These are phyloP conservation scores for Macrophya annulata DNA, from an alignment of 2,888 invertebrate species.

Conservation along the genomic window DNA sequence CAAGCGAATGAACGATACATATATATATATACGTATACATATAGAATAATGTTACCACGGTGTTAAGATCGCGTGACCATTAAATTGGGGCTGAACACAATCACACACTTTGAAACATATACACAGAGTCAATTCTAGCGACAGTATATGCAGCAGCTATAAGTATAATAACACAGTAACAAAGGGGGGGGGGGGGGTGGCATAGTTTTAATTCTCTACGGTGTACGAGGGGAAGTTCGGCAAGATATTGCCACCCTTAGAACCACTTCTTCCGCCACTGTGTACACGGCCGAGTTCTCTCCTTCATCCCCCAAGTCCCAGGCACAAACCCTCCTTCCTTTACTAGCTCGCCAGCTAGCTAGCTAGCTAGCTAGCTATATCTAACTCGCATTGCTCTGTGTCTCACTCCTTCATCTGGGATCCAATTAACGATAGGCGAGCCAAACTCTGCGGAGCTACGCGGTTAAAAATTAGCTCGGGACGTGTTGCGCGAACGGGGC, in stretches of 20 bases:
- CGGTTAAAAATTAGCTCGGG: constrained; percentile 73
- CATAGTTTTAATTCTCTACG: constrained; percentile 51
- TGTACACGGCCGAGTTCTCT: constrained; percentile 4
- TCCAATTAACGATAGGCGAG: constrained; percentile 75
- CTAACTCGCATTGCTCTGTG: background rate
- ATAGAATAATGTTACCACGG: background rate
- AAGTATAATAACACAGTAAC: background rate
- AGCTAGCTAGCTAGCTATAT: background rate
- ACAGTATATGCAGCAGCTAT: constrained; percentile 12
- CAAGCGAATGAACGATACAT: no score
- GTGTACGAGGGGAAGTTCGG: background rate
- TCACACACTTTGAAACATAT: background rate
- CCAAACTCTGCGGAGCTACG: constrained; percentile 68
- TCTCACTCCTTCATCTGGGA: constrained; percentile 71
- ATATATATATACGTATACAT: no score
- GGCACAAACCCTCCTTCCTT: background rate
- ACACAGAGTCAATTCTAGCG: constrained; percentile 43
- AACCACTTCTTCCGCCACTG: constrained; percentile 36
- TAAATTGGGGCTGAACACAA: constrained; percentile 5
- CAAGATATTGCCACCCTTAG: constrained; percentile 43
- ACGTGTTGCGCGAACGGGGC: constrained; percentile 58
- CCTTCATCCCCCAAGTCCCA: background rate
- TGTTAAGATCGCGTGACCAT: constrained; percentile 47
- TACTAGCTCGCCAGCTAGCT: background rate
- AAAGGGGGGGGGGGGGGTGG: constrained; percentile 55